These are phyloP conservation scores for Paragorgia papillata DNA, from an alignment of 92 coral and sea anemone species.

Conservation along the genomic window DNA sequence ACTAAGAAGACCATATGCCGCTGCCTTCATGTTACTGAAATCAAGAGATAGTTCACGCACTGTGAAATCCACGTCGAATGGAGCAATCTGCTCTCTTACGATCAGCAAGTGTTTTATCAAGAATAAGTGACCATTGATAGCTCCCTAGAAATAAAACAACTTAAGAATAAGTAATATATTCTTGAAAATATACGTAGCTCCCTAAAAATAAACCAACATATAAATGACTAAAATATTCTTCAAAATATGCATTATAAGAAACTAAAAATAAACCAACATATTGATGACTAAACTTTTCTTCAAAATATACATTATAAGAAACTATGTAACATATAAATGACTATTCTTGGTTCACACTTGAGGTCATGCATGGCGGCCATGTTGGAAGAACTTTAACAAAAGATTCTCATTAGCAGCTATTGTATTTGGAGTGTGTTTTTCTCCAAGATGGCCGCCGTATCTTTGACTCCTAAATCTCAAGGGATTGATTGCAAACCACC, in stretches of 20 bases:
- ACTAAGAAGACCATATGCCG: conserved; percentile 96
- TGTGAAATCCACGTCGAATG: conserved; percentile 97
- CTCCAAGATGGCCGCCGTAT: too few relatives aligned
- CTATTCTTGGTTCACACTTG: too few relatives aligned
- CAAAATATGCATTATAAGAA: neutral
- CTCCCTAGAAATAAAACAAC: conserved; percentile 60
- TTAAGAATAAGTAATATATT: neutral
- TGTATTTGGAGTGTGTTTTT: too few relatives aligned
- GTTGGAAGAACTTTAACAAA: too few relatives aligned
- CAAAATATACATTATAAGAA: neutral
- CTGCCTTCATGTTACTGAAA: conserved; percentile 93
- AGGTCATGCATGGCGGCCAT: too few relatives aligned
- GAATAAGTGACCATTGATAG: conserved; percentile 92
- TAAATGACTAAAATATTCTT: neutral
- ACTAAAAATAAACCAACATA: neutral
- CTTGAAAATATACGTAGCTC: neutral
- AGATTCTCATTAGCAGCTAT: too few relatives aligned
- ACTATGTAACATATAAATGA: neutral
- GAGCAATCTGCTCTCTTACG: conserved; percentile 97
- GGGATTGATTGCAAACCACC: too few relatives aligned
- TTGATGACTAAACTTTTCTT: neutral
- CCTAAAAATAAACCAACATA: neutral
- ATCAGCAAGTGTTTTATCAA: conserved; percentile 92
- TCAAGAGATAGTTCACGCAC: conserved; percentile 96
- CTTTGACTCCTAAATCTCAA: too few relatives aligned